Conservation (phyloP, 2,113 vertebrate genomes). For the Nothobranchius furzeri region DNA sequence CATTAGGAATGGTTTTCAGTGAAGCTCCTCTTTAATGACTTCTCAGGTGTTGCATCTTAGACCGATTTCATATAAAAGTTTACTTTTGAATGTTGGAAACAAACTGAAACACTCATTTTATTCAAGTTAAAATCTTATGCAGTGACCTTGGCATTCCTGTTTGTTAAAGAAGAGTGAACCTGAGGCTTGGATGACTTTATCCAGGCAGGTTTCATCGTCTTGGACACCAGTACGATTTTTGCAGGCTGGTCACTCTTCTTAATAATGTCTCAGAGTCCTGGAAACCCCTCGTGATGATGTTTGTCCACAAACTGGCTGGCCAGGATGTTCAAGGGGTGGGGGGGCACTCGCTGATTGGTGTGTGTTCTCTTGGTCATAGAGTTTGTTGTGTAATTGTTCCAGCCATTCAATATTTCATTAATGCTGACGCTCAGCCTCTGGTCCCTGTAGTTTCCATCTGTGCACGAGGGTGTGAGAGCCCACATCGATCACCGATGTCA, state of each 20-base stretch:
- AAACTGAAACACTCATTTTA: no score
- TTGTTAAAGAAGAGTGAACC: no score
- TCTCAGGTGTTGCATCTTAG: no score
- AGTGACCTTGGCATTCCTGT: no score
- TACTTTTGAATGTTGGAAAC: no score
- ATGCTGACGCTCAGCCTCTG: background rate
- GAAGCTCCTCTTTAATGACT: no score
- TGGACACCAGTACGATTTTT: background rate
- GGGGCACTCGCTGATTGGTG: background rate
- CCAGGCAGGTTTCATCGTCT: no score
- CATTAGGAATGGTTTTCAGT: no score
- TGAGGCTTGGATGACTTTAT: no score
- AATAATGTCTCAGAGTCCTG: background rate
- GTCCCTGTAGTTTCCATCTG: slow-evolving; percentile 38
- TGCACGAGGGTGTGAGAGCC: slow-evolving; percentile 9
- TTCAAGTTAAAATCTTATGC: no score
- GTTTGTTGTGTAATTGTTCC: slow-evolving; percentile 38
- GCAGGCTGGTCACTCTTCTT: background rate
- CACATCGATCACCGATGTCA: slow-evolving; percentile 15
- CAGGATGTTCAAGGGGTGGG: background rate
- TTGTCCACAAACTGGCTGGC: background rate
- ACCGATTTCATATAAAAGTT: no score
- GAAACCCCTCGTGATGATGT: background rate
- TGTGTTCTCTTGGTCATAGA: background rate
- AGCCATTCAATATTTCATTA: slow-evolving; percentile 39